Conservation (phyloP, 35 echinoderm and acorn worm species). For the Acanthaster planci region DNA sequence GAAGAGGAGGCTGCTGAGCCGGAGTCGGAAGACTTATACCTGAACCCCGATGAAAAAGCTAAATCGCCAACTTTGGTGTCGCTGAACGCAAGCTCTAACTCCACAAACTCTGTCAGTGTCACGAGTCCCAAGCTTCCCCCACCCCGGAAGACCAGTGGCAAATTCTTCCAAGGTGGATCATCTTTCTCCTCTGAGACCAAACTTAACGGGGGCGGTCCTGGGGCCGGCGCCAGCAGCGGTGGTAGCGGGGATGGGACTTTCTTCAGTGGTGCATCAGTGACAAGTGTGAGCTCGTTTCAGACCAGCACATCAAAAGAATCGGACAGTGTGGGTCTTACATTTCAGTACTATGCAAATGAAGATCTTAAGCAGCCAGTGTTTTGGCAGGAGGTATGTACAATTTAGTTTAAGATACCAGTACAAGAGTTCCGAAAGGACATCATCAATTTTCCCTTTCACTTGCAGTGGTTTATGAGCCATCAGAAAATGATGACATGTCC, state of each 20-base stretch:
- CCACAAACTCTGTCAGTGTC: neutral
- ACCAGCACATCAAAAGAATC: neutral
- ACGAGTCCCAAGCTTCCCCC: neutral
- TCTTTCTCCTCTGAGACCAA: neutral
- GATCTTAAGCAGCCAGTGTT: neutral
- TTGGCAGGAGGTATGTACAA: neutral
- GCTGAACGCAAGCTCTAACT: neutral
- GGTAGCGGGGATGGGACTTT: constrained; percentile 2
- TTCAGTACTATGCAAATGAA: constrained; percentile 23
- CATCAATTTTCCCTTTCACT: neutral
- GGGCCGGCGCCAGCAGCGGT: neutral
- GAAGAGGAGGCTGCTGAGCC: neutral
- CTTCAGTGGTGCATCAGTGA: neutral
- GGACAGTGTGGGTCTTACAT: neutral
- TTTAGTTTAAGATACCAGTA: neutral
- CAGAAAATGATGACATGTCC: neutral
- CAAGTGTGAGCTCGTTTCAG: neutral
- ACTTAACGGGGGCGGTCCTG: neutral
- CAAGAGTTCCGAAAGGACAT: neutral
- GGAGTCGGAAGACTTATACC: neutral
- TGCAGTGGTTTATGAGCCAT: neutral
- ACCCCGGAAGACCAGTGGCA: neutral
- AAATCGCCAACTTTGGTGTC: no score
- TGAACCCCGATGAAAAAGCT: neutral
- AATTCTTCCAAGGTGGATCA: neutral